phyloP scores from a whole-genome alignment of 2,888 invertebrate species.

The Altica lythri region DNA sequence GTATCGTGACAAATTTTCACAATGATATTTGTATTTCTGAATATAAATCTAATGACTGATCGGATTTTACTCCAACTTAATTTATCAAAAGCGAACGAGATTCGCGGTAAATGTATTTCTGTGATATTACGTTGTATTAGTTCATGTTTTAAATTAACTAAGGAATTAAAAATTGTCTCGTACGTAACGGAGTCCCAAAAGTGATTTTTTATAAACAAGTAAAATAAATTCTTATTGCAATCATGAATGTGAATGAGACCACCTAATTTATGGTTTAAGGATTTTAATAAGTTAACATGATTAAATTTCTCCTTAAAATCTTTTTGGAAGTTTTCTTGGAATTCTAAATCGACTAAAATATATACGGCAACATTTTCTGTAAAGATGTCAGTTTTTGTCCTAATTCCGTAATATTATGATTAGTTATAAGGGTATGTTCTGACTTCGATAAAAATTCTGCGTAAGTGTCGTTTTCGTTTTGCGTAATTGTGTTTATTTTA shows the following conservation, averaged over 20 bases:
- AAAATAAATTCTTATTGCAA: conserved; percentile 1
- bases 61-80: conserved; percentile 20
- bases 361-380: conserved; percentile 3
- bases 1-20: conserved; percentile 1
- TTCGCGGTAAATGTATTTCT: conserved; percentile 17
- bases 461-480: neutral
- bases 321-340: conserved; percentile 5
- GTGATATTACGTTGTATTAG: conserved; percentile 20
- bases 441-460: conserved; percentile 1
- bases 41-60: conserved; percentile 11
- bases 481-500: neutral
- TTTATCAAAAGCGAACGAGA: conserved; percentile 13
- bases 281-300: neutral
- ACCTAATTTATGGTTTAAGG: neutral
- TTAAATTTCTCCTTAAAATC: neutral
- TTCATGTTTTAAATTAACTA: conserved; percentile 6
- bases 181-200: conserved; percentile 1
- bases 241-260: neutral
- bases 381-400: neutral
- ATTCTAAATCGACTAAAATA: conserved; percentile 5
- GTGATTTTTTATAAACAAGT: conserved; percentile 2
- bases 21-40: neutral
- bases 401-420: neutral
- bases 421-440: neutral
- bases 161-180: conserved; percentile 16